These are phyloP conservation scores for Phodopus roborovskii DNA, from an alignment of 2,113 vertebrate species.

Conservation along the genomic window DNA sequence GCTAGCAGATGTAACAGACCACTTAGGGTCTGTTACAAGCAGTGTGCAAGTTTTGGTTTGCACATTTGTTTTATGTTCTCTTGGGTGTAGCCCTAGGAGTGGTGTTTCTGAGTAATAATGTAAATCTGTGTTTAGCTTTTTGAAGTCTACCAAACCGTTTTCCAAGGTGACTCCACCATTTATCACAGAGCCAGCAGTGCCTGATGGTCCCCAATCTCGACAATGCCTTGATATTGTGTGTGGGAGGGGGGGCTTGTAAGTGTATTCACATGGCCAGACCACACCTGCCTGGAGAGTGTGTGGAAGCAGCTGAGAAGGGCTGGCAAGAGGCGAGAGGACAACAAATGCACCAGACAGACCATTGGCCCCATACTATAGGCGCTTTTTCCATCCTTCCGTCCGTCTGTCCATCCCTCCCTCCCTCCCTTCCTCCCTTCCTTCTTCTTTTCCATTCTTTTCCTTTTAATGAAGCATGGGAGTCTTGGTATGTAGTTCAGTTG, in stretches of 20 bases:
- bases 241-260: too few relatives aligned
- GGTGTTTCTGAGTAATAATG: neutral
- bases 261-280: neutral
- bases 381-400: neutral
- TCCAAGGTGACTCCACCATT: neutral
- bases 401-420: neutral
- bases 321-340: neutral
- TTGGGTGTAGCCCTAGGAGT: neutral
- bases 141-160: neutral
- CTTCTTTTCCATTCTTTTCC: neutral
- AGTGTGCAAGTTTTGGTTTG: neutral
- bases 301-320: neutral
- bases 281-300: neutral
- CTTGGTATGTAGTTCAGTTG: neutral
- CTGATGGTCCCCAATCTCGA: neutral
- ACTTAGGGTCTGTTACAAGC: neutral
- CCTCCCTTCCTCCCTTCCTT: neutral
- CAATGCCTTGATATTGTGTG: neutral
- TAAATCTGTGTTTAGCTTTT: neutral
- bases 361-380: neutral
- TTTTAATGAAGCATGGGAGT: neutral
- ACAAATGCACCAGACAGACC: neutral
- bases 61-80: neutral
- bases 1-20: neutral
- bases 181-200: neutral